Base-by-base conservation (phyloP, 2,888 invertebrate genomes). In the Noctua janthe region DNA sequence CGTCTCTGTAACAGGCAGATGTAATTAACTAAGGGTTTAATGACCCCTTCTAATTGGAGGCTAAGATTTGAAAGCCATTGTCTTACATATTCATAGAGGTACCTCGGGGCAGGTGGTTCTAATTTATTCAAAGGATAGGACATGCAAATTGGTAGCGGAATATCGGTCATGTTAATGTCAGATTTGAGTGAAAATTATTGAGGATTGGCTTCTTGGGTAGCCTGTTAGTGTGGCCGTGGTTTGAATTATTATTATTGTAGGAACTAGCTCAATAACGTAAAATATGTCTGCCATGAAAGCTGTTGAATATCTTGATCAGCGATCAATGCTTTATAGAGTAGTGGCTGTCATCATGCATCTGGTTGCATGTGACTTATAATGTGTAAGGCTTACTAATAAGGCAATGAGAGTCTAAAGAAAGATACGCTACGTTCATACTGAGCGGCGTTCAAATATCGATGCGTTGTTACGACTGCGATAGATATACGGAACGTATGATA, bases 121-220 rank as follows among this genome's bases (percentile, higher is more conserved):
- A 96, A 97, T 95, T 96, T 97, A 97, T 97, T 97, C 97, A 96
- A 89, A 92, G 93, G 94, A 94, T 94, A 95, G 95, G 96, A 94
- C 97, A 96, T 97, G 97, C 97, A 97, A 97, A 97, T 97, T 95
- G 94, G 91, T 92, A 91, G 96, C 92, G 92, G 96, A 96, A 96
- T 97, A 97, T 97, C 96, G 96, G 97, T 96, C 97, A 97, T 97
- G 97, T 96, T 95, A 94, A 94, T 90, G 97, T 97, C 96, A 96
- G 96, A 96, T 96, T 96, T 96, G 94, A 93, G 94, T 93, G 94
- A 94, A 96, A 97, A 95, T 97, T 96, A 96, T 96, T 95, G 95
- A 95, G 95, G 93, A 95, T 94, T 93, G 95, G 94, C 93, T 94
- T 94, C 91, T 91, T 49, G 64, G 91, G 69, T 88, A 89, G 82